Percentiles rank a stretch among this genome's conserved stretches.
Evolutionary conservation across 2,888 invertebrate genomes (phyloP).

Genomic region (Nycteola revayana): DNA sequence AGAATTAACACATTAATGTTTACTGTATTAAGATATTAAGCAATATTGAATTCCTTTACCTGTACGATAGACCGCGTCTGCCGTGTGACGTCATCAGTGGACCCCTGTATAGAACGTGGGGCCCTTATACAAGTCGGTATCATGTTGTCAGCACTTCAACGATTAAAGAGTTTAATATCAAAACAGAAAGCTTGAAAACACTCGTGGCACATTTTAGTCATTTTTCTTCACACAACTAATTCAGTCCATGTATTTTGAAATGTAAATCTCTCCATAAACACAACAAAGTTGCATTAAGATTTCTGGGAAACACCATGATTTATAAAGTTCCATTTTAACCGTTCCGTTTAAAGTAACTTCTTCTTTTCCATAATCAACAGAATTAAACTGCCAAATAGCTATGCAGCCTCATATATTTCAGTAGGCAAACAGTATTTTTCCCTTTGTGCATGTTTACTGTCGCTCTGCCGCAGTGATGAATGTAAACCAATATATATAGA

Average conservation of each 20-base stretch:
- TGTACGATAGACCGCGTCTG: conserved; percentile 87
- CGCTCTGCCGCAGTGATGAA: conserved; percentile 42
- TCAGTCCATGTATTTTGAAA: too few species aligned
- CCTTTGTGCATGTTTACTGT: conserved; percentile 34
- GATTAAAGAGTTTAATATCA: conserved; percentile 6
- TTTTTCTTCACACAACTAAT: background rate
- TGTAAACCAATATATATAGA: conserved; percentile 43
- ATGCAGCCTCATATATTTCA: conserved; percentile 25
- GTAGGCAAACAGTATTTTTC: conserved; percentile 33
- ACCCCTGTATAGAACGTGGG: conserved; percentile 87
- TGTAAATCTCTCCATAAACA: too few species aligned
- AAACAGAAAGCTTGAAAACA: conserved; percentile 7
- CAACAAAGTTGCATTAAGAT: conserved; percentile 1
- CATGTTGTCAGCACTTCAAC: conserved; percentile 62
- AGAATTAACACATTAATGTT: too few species aligned
- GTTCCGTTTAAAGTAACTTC: conserved; percentile 1
- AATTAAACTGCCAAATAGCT: conserved; percentile 8
- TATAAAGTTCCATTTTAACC: background rate
- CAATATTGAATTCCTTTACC: too few species aligned
- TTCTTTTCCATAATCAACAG: conserved; percentile 8
- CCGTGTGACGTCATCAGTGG: conserved; percentile 88
- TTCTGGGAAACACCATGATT: conserved; percentile 10
- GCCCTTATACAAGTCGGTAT: conserved; percentile 88
- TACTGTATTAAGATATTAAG: too few species aligned
- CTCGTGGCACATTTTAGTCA: conserved; percentile 14